Conservation (phyloP, 1,140 invertebrate species). For the Halictus rubicundus region DNA sequence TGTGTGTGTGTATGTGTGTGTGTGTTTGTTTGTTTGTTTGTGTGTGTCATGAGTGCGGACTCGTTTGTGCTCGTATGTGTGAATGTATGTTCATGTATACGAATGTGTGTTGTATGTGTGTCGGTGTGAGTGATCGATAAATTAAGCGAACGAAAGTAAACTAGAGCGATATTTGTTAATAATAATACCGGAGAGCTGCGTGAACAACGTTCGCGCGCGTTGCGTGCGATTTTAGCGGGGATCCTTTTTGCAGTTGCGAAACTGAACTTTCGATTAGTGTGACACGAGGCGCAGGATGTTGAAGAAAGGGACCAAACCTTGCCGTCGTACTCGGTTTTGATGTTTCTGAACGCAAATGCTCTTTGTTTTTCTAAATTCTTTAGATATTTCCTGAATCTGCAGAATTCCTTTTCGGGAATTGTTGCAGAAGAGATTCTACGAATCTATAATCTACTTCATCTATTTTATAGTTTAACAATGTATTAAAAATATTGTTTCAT, state of each 20-base stretch:
- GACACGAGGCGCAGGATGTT: background rate
- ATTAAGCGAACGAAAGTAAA: conserved; percentile 26
- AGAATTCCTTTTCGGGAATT: too few species aligned
- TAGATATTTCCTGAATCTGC: too few species aligned
- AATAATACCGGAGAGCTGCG: background rate
- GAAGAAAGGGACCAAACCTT: background rate
- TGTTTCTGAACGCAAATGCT: background rate
- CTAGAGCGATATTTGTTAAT: conserved; percentile 11
- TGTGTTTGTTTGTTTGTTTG: background rate
- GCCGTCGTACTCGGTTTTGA: too few species aligned
- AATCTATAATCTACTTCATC: too few species aligned
- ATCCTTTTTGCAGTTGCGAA: background rate
- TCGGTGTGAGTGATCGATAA: conserved; percentile 32
- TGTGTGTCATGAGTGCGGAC: too few species aligned
- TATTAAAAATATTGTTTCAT: too few species aligned
- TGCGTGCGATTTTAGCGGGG: too few species aligned
- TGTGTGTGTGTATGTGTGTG: background rate
- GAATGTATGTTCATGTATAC: background rate
- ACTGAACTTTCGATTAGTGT: background rate
- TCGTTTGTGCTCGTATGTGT: background rate
- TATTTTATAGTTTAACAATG: too few species aligned
- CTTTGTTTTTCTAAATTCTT: too few species aligned
- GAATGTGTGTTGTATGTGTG: background rate
- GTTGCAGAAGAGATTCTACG: too few species aligned
- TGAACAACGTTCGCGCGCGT: background rate